phyloP scores from a whole-genome alignment of 2,888 invertebrate species.

The Hydraecia micacea region DNA sequence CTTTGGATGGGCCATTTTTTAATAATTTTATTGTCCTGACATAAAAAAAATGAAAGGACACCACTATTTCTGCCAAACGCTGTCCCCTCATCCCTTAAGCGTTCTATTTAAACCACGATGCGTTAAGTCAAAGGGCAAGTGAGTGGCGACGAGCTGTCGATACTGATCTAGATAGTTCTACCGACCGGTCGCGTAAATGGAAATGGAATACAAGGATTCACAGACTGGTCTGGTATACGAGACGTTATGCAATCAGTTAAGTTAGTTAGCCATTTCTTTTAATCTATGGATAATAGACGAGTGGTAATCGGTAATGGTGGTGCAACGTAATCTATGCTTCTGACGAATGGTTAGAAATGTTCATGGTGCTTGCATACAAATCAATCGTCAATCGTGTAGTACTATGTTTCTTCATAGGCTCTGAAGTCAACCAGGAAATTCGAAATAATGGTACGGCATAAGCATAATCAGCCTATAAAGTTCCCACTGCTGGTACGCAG shows the following conservation, averaged over 20 bases:
- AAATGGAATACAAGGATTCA: slow-evolving; percentile 68
- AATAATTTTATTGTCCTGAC: too few species aligned
- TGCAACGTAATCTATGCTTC: slow-evolving; percentile 17
- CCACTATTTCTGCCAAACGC: slow-evolving; percentile 14
- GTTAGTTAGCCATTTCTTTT: slow-evolving; percentile 18
- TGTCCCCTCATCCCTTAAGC: slow-evolving; percentile 31
- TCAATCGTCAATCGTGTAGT: slow-evolving; percentile 6
- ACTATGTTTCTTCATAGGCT: slow-evolving; percentile 3
- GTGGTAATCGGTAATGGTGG: neutral
- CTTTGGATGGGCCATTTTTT: too few species aligned
- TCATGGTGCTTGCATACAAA: slow-evolving; percentile 19
- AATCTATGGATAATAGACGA: slow-evolving; percentile 7
- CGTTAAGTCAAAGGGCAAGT: slow-evolving; percentile 84
- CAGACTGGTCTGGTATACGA: slow-evolving; percentile 49
- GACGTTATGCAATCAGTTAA: slow-evolving; percentile 47
- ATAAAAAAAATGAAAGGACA: neutral
- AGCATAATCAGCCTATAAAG: too few species aligned
- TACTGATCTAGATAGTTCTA: slow-evolving; percentile 76
- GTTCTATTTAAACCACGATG: slow-evolving; percentile 49
- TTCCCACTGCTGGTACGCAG: too few species aligned
- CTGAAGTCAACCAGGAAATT: neutral
- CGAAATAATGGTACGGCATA: neutral
- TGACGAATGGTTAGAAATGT: slow-evolving; percentile 18
- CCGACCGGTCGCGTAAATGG: slow-evolving; percentile 65
- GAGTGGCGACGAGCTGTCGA: slow-evolving; percentile 74